Evolutionary conservation across 2,888 invertebrate species (phyloP), one percentile per base, ranked within the genome.

Genomic region (Mycogona germanica): DNA sequence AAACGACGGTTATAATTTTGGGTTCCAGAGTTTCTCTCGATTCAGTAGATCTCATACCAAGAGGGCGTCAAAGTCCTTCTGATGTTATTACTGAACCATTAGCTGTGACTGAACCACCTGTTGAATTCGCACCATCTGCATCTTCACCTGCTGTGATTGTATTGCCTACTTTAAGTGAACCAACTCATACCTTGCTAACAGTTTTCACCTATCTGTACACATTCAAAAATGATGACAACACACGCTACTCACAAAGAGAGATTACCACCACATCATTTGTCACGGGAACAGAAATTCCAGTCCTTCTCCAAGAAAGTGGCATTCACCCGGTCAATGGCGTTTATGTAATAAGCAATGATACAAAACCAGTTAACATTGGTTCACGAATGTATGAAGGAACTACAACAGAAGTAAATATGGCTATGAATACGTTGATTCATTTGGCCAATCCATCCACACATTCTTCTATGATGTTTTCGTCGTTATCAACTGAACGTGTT

Each of bases 131-230:
- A 9, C 35, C 49, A 7, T 14, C 29, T 9, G 38, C 25, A 23
- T 32, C 49, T 12, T 21, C 35, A 37, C 35, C 49, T 12, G 47
- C 3, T 23, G 35, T 23, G 2, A 25, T 32, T 12, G 12, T 49
- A 14, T 19, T 19, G 17, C 19, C 28, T 40, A n/a, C n/a, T n/a
- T n/a, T n/a, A n/a, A n/a, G n/a, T n/a, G 50, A 56, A 23, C 55
- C 58, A 26, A 56, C 55, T 4, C 57, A 56, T 21, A 63, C 63
- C 6, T 57, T 60, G 44, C 58, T 60, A 28, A 65, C 65, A n/a
- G 57, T 62, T 6, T 64, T 62, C 52, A 62, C 64, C 1, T 63
- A 64, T 52, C 51, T 62, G 19, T 64, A 64, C 49, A 62, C 63
- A 1, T 54, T 61, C 26, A 57, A 61, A 32, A 56, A 56, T 19